Evolutionary conservation across 1,140 invertebrate genomes (phyloP), one percentile per base, ranked within the genome.

Genomic region (Ganaspis sp.): DNA sequence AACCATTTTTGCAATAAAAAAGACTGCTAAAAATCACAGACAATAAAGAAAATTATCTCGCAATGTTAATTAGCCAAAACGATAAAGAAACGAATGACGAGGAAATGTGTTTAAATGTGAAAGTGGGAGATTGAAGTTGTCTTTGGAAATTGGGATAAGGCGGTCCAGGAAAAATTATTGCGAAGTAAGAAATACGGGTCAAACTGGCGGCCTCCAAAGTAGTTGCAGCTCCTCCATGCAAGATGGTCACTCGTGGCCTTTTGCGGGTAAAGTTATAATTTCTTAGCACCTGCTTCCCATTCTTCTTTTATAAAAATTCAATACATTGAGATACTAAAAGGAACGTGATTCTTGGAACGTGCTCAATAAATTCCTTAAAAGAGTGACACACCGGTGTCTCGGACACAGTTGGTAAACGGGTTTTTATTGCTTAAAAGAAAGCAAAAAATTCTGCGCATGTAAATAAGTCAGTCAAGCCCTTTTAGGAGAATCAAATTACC

Each of bases 231-330:
- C 76, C 86, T 83, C 84, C 90, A 78, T 82, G 85, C 84, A 90
- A 89, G 86, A 90, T 91, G 90, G 89, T 91, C 87, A 88, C 87
- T 72, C 89, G 88, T 82, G 85, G 88, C 80, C 85, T 87, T 69
- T 73, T 86, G 72, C 83, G 88, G 89, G 89, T 90, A 89, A 90
- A 85, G 23, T 54, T 74, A 38, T 64, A 4, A 40, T 70, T 17
- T 23, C 9, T 11, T 40, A 38, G 26, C n/a, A 70, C 34, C 69
- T 17, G 69, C 37, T 70, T 12, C 37, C 21, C 9, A 45, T 23
- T 71, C 11, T 23, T 49, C 9, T 64, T 26, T 64, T 29, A n/a
- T 64, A 23, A 4, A n/a, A 12, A 23, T 58, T 26, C 21, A 12
- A 29, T 64, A 11, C 5, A 29, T 15, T 26, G 12, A 29, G 26